Base-by-base conservation (phyloP, 2,888 invertebrate species). In the Nebria salina region DNA sequence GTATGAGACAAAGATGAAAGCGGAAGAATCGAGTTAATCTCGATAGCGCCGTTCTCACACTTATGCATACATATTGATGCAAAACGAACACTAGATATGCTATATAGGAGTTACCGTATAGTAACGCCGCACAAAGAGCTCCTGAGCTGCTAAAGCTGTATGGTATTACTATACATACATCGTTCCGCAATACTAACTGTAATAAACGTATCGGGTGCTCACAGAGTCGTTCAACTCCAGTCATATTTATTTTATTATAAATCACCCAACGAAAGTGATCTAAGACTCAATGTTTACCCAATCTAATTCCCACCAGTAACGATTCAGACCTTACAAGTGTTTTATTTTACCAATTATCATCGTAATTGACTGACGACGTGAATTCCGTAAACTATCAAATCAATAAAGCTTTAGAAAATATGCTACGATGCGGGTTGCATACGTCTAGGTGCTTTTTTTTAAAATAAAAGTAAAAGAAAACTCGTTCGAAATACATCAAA, bases 101-200 rank as follows among this genome's bases (percentile, higher is more conserved):
- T 54, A 34, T 34, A 34, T 34, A 34, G 34, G 20, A 20, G 20
- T 20, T 34, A 34, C 5, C 2, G 34, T 5, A 34, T 34, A 34
- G 3, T 7, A 3, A 0, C 4, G 54, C 13, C 54, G 8, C 54
- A 54, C 54, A 54, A 54, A 3, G 54, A 54, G 54, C 8, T 54
- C 5, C 54, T 54, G 11, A 54, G 54, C 7, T 54, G 54, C 54
- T 54, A 8, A 54, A 7, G 54, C 8, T 54, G 3, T 54, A 54
- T 13, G 34, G 34, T 34, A 34, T 34, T 34, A 34, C 34, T 34
- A 54, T 54, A 54, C 54, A 54, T 54, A 54, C 13, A 54, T 54
- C 54, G 54, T 54, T 54, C 54, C 54, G 54, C 54, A 54, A 54
- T 54, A 54, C 54, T 54, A 54, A 54, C 54, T 54, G 54, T 54